These are phyloP conservation scores for Brachylomia viminalis DNA, from an alignment of 2,888 invertebrate genomes.

Conservation along the genomic window DNA sequence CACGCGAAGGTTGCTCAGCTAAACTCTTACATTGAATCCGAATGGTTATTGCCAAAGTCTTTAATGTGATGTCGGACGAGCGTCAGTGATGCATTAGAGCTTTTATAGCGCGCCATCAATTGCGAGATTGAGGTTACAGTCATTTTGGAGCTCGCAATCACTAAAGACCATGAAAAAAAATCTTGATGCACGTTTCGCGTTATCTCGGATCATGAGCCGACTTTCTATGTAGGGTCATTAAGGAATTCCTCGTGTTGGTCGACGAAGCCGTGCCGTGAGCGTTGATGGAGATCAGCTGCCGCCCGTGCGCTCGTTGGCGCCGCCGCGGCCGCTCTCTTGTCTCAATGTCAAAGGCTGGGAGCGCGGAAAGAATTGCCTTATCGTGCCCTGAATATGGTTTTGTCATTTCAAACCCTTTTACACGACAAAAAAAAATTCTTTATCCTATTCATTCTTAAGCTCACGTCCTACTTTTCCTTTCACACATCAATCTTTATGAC, in stretches of 20 bases:
- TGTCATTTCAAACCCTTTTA: neutral
- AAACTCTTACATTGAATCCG: constrained; percentile 81
- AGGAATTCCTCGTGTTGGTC: constrained; percentile 69
- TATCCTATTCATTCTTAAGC: neutral
- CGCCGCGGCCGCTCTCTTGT: constrained; percentile 38
- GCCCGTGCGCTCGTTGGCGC: constrained; percentile 57
- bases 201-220: constrained; percentile 71
- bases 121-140: constrained; percentile 73
- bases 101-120: constrained; percentile 74
- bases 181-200: constrained; percentile 64
- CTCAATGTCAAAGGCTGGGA: constrained; percentile 69
- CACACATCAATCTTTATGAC: constrained; percentile 39
- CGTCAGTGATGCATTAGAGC: constrained; percentile 69
- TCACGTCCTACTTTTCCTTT: constrained; percentile 28
- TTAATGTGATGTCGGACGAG: constrained; percentile 69
- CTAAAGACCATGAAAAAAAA: constrained; percentile 64
- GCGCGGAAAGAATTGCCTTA: constrained; percentile 53
- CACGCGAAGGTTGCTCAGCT: constrained; percentile 84
- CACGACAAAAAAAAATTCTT: neutral
- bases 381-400: constrained; percentile 25
- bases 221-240: constrained; percentile 75
- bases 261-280: constrained; percentile 65
- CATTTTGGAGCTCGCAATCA: constrained; percentile 59
- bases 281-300: constrained; percentile 72
- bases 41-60: constrained; percentile 83